Evolutionary conservation across 2,113 vertebrate species (phyloP).

Genomic region (Tangachromis dhanisi): DNA sequence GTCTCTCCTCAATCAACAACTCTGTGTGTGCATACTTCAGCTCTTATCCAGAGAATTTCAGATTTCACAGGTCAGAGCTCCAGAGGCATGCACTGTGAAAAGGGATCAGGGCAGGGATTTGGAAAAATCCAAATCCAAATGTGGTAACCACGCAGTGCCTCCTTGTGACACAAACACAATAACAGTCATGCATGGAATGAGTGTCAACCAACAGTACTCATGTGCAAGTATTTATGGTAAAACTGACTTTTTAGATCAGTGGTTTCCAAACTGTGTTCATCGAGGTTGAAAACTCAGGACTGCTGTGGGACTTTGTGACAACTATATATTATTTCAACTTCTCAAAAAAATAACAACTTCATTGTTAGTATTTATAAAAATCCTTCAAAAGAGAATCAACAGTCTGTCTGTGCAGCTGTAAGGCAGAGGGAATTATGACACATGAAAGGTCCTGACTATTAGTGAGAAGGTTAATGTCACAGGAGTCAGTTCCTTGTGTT

Average conservation of each 20-base stretch:
- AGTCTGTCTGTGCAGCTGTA: background rate
- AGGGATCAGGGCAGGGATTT: constrained; percentile 69
- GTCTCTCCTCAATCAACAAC: background rate
- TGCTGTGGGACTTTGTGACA: background rate
- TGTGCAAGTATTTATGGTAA: background rate
- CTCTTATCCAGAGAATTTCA: constrained; percentile 45
- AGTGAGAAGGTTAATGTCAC: background rate
- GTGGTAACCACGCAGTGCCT: constrained; percentile 22
- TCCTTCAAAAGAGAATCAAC: background rate
- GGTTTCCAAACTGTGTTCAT: background rate
- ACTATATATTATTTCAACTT: background rate
- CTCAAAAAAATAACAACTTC: background rate
- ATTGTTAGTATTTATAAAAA: background rate
- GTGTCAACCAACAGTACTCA: background rate
- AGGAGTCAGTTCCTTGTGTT: background rate
- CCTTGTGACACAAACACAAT: constrained; percentile 5
- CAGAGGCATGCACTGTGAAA: constrained; percentile 53
- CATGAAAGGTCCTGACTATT: background rate
- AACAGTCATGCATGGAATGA: background rate
- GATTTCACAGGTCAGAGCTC: constrained; percentile 72
- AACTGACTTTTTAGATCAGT: background rate
- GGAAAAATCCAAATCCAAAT: constrained; percentile 56
- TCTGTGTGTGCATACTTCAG: constrained; percentile 23
- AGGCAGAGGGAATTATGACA: background rate
- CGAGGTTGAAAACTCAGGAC: background rate